A percentile compares a stretch with the other conserved stretches of the same genome.
phyloP scores from a whole-genome alignment of 2,888 invertebrate genomes.

The Himalopsyche japonica region DNA sequence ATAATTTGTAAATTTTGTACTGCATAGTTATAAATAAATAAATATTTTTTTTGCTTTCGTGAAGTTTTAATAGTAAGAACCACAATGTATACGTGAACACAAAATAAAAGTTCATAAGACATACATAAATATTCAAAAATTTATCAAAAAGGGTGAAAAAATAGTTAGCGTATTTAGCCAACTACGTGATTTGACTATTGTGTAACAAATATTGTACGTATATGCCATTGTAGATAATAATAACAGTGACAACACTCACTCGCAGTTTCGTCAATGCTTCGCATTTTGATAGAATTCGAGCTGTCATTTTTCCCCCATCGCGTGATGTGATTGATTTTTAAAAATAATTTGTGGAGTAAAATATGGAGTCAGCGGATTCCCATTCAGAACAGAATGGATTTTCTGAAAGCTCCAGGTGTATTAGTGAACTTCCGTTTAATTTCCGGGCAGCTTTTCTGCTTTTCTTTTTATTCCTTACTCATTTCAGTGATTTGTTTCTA shows the following conservation, averaged over 20 bases:
- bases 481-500: slow-evolving; percentile 21
- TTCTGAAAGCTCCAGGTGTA: slow-evolving; percentile 27
- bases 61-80: too few relatives aligned
- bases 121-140: too few relatives aligned
- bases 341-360: not conserved
- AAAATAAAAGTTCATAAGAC: too few relatives aligned
- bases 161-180: too few relatives aligned
- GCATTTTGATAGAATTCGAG: not conserved
- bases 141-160: too few relatives aligned
- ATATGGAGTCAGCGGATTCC: not conserved
- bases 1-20: too few relatives aligned
- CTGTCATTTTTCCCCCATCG: not conserved
- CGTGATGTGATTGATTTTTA: not conserved
- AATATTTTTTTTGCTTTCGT: too few relatives aligned
- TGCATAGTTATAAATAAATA: too few relatives aligned
- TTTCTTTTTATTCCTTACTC: slow-evolving; percentile 22
- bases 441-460: slow-evolving; percentile 27
- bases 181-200: too few relatives aligned
- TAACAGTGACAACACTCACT: not conserved
- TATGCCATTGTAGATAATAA: too few relatives aligned
- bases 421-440: slow-evolving; percentile 32
- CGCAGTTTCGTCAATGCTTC: not conserved
- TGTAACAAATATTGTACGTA: too few relatives aligned
- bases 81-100: too few relatives aligned
- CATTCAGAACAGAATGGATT: not conserved